Evolutionary conservation across 2,113 vertebrate species (phyloP).

Genomic region (Scolopax mira): DNA sequence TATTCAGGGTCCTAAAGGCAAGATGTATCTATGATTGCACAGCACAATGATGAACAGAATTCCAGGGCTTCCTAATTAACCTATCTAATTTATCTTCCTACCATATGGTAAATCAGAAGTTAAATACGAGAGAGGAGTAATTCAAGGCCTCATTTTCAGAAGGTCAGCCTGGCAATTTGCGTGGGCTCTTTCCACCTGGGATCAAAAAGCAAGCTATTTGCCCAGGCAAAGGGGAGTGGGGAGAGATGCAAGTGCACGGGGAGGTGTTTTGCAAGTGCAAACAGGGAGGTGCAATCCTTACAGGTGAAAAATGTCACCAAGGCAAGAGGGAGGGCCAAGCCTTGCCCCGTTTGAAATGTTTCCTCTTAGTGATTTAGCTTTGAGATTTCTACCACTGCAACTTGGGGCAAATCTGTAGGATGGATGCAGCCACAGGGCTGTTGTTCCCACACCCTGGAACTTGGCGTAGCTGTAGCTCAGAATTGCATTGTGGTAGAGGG

Average conservation of each 20-base stretch:
- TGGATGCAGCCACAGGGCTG: neutral
- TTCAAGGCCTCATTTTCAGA: conserved; percentile 20
- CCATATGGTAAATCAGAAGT: neutral
- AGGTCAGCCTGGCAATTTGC: neutral
- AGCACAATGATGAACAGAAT: conserved; percentile 5
- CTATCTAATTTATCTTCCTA: conserved; percentile 20
- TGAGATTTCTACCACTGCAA: neutral
- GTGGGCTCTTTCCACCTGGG: neutral
- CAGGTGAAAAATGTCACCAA: neutral
- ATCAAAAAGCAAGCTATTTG: neutral
- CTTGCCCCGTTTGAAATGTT: neutral
- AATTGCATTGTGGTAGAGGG: neutral
- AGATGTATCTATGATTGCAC: neutral
- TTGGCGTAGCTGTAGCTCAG: neutral
- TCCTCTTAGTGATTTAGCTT: neutral
- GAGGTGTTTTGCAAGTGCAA: neutral
- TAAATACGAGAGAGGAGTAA: neutral
- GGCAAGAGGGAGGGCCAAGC: neutral
- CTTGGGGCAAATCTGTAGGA: neutral
- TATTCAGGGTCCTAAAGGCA: conserved; percentile 11
- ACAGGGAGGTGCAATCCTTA: neutral
- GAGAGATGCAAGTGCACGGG: neutral
- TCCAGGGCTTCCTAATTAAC: conserved; percentile 47
- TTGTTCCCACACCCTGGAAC: neutral
- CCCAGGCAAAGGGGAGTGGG: neutral